A percentile compares a stretch with the other conserved stretches of the same genome.
Evolutionary conservation across 2,113 vertebrate species (phyloP).

Genomic region (Micromys minutus): DNA sequence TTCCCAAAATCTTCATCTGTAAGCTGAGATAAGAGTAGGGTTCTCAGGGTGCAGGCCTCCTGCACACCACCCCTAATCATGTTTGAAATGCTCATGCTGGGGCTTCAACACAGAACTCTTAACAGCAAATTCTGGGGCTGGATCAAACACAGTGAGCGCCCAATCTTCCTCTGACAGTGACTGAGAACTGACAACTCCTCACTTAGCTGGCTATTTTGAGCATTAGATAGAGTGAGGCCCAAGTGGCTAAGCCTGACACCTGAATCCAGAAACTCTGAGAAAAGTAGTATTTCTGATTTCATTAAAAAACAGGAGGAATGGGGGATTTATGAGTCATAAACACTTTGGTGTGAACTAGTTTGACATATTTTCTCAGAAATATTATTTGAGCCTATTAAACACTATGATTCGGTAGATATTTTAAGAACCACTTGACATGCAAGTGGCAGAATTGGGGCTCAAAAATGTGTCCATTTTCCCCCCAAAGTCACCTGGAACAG

Average conservation of each 20-base stretch:
- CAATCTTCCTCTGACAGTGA: not conserved
- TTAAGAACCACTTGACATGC: not conserved
- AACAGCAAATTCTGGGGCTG: not conserved
- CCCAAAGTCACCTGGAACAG: constrained; percentile 35
- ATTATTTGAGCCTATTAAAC: not conserved
- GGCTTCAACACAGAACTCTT: rapidly evolving
- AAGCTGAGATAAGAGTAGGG: not conserved
- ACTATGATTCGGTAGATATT: not conserved
- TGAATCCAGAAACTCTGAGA: not conserved
- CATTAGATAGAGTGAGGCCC: not conserved
- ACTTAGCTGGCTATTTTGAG: not conserved
- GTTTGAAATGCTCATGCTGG: not conserved
- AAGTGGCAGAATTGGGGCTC: constrained; percentile 40
- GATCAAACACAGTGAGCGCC: not conserved
- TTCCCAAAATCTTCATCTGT: not conserved
- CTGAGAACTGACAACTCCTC: not conserved
- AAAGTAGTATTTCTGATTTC: not conserved
- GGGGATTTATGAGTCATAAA: constrained; percentile 5
- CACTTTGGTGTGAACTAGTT: constrained; percentile 12
- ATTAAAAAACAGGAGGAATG: not conserved
- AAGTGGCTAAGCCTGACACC: not conserved
- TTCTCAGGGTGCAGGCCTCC: not conserved
- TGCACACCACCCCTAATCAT: not conserved
- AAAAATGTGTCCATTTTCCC: not conserved
- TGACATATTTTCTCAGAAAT: constrained; percentile 31